Base-by-base conservation (phyloP, 2,888 invertebrate species). In the Rhaphigaster nebulosa region DNA sequence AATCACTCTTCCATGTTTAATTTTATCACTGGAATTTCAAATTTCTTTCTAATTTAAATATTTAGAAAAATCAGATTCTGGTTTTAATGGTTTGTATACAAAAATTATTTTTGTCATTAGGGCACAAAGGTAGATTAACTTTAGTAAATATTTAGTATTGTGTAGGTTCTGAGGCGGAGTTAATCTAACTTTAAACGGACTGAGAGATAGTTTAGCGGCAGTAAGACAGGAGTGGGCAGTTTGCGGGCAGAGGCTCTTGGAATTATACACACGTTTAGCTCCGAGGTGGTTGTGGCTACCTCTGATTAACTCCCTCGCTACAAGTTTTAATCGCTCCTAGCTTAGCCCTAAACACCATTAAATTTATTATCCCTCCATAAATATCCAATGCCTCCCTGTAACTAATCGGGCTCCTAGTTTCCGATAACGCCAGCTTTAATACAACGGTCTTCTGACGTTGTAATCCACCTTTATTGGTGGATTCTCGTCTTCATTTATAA, bases 111-210 rank as follows among this genome's bases (percentile, higher is more conserved):
- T n/a, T n/a, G n/a, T n/a, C n/a, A n/a, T n/a, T n/a, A n/a, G n/a
- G n/a, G n/a, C n/a, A n/a, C n/a, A n/a, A n/a, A n/a, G n/a, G n/a
- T n/a, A n/a, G n/a, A n/a, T n/a, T n/a, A n/a, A n/a, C n/a, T n/a
- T 80, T 41, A 80, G 41, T 38, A 45, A 80, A 45, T 41, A 34
- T 80, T 29, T 38, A 80, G 29, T 1, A 26, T 80, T 41, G 76
- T 80, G 38, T 23, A 45, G 41, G 23, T 26, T 1, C 26, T 80
- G 80, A 56, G 20, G 29, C 20, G 15, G 56, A 88, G 88, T 88
- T 88, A 88, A 88, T 88, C 52, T 88, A 88, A 88, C 88, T 88
- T 88, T 88, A 56, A 38, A 29, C n/a, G 23, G 88, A 38, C 26
- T 4, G 56, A 38, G 29, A 34, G 88, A 88, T 88, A 88, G 88